phyloP scores from a whole-genome alignment of 2,113 vertebrate species.

The Myiozetetes cayanensis region DNA sequence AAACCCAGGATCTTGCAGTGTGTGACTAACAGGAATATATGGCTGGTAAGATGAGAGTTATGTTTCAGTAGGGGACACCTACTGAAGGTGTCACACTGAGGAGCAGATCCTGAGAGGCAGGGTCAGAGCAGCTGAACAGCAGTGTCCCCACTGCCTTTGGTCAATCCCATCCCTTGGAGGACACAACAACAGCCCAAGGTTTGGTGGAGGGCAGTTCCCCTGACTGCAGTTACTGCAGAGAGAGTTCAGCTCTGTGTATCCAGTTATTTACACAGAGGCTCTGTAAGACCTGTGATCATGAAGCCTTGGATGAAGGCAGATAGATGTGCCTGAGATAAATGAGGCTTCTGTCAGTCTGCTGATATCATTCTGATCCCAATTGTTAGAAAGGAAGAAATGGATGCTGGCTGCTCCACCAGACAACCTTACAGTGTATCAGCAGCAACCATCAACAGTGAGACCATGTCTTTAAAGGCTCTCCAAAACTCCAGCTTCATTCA shows the following conservation, averaged over 20 bases:
- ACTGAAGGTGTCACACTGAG: neutral
- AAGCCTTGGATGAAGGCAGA: neutral
- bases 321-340: neutral
- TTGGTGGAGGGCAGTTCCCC: neutral
- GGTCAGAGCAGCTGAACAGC: neutral
- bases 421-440: neutral
- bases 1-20: neutral
- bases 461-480: neutral
- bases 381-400: neutral
- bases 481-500: neutral
- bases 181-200: neutral
- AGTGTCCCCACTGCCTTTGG: neutral
- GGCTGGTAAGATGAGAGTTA: neutral
- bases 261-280: neutral
- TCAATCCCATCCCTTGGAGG: neutral
- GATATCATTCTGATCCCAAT: neutral
- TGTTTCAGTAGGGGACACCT: slow-evolving; percentile 10
- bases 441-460: neutral
- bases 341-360: neutral
- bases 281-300: neutral
- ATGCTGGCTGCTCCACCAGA: neutral
- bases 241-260: neutral
- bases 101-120: neutral
- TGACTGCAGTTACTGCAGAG: neutral
- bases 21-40: neutral